phyloP scores from a whole-genome alignment of 2,888 invertebrate genomes.

The Cryptus viduatorius region DNA sequence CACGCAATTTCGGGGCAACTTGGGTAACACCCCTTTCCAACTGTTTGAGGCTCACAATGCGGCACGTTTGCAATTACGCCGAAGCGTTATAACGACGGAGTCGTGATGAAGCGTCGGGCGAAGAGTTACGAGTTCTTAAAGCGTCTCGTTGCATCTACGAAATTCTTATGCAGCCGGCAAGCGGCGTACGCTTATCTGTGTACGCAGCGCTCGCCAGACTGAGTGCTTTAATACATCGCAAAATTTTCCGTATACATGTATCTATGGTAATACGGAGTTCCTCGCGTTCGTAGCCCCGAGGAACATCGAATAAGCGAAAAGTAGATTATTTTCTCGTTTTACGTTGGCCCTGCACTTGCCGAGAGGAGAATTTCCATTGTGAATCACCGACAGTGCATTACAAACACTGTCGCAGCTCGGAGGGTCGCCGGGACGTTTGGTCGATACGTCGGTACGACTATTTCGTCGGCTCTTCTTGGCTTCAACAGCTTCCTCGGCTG shows the following conservation, averaged over 20 bases:
- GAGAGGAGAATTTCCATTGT: slow-evolving; percentile 48
- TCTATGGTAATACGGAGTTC: no score
- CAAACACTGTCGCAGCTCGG: not conserved
- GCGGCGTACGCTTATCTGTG: no score
- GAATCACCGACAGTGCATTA: slow-evolving; percentile 45
- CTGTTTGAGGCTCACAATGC: not conserved
- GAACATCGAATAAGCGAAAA: no score
- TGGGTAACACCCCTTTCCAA: not conserved
- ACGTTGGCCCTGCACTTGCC: slow-evolving; percentile 46
- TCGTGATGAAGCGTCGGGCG: slow-evolving; percentile 1
- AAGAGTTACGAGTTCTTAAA: not conserved
- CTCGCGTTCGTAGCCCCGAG: no score
- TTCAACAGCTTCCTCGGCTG: slow-evolving; percentile 53
- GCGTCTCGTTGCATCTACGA: no score
- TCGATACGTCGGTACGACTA: slow-evolving; percentile 9
- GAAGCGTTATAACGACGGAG: slow-evolving; percentile 24
- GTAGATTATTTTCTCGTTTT: slow-evolving; percentile 20
- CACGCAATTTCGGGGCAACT: slow-evolving; percentile 12
- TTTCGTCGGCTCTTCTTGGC: slow-evolving; percentile 19
- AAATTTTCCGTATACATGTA: no score
- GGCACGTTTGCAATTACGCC: slow-evolving; percentile 47
- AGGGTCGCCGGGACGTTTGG: not conserved
- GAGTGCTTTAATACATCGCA: no score
- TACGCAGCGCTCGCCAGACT: no score
- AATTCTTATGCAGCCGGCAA: no score